A percentile compares a stretch with the other conserved stretches of the same genome.
phyloP scores from a whole-genome alignment of 2,888 invertebrate species.

The Plusia festucae region DNA sequence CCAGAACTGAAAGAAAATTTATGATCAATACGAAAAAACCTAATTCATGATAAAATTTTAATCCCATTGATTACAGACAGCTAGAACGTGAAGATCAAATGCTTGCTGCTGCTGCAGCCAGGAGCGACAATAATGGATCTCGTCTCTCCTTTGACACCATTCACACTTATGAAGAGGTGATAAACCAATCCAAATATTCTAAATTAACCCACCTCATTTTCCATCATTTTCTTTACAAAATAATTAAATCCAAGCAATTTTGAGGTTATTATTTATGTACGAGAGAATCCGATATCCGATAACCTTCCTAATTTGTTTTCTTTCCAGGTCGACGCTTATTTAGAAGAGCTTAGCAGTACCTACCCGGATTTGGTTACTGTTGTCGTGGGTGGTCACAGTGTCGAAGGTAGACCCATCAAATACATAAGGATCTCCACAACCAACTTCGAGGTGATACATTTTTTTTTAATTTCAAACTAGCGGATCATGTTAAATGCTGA shows the following conservation, averaged over 20 bases:
- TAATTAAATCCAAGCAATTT: no score
- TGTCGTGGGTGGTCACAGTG: constrained; percentile 85
- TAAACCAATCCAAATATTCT: constrained; percentile 26
- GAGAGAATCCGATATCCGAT: no score
- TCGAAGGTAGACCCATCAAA: constrained; percentile 88
- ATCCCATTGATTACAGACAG: constrained; percentile 53
- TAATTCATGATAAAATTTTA: no score
- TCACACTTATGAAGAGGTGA: constrained; percentile 72
- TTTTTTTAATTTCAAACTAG: not conserved
- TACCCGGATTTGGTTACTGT: constrained; percentile 72
- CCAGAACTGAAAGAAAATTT: no score
- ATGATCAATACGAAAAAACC: no score
- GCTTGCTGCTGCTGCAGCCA: constrained; percentile 61
- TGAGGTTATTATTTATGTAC: no score
- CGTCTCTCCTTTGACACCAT: constrained; percentile 68
- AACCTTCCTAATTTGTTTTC: not conserved
- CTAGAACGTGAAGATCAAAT: constrained; percentile 72
- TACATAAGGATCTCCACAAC: constrained; percentile 89
- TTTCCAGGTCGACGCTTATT: constrained; percentile 77
- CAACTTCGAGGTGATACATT: constrained; percentile 72
- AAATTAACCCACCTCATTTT: no score
- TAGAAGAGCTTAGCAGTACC: constrained; percentile 69
- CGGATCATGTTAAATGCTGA: no score
- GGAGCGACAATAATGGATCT: constrained; percentile 59
- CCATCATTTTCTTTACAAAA: no score